A percentile compares a stretch with the other conserved stretches of the same genome.
Evolutionary conservation across 2,113 vertebrate genomes (phyloP).

Genomic region (Pavo muticus): DNA sequence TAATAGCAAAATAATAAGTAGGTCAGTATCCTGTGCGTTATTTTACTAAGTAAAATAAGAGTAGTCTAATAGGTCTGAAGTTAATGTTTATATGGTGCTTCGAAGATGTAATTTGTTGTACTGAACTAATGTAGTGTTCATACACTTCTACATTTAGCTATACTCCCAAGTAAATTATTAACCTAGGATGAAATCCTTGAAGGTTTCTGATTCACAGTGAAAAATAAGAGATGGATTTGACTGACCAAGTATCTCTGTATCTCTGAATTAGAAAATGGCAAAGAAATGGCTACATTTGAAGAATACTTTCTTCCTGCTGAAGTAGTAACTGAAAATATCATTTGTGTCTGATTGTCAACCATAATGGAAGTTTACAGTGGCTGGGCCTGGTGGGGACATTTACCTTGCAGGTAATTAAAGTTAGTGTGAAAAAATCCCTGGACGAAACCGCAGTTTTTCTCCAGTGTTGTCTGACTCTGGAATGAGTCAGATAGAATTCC

Average conservation of each 20-base stretch:
- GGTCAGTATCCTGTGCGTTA: slow-evolving; percentile 20
- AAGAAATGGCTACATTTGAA: background rate
- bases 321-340: background rate
- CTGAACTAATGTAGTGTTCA: background rate
- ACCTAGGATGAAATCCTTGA: background rate
- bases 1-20: slow-evolving; percentile 37
- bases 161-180: background rate
- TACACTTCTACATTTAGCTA: background rate
- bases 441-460: background rate
- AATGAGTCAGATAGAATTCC: background rate
- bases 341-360: background rate
- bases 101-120: slow-evolving; percentile 3
- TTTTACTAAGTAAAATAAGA: background rate
- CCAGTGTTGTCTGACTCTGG: background rate
- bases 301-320: background rate
- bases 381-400: background rate
- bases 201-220: background rate
- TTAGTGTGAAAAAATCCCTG: background rate
- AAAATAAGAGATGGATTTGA: background rate
- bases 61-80: background rate
- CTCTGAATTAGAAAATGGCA: background rate
- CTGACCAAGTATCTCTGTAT: background rate
- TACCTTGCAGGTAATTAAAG: background rate
- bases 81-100: slow-evolving; percentile 12
- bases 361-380: background rate